Percentiles rank a stretch among this genome's conserved stretches.
Evolutionary conservation across 2,888 invertebrate genomes (phyloP).

Genomic region (Callosobruchus maculatus): DNA sequence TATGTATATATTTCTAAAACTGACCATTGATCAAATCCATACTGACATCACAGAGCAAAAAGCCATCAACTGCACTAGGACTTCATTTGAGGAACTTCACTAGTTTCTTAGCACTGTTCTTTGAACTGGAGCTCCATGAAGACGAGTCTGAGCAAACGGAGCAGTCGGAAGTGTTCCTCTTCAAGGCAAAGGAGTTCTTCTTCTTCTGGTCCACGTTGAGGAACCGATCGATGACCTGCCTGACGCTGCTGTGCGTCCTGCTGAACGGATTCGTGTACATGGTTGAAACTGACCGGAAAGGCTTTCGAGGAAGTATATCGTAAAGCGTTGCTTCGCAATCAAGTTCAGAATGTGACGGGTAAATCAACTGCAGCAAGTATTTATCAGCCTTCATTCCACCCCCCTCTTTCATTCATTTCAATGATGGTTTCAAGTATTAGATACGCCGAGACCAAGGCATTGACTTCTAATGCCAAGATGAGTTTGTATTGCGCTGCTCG

Average conservation of each 20-base stretch:
- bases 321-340: not conserved
- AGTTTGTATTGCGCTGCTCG: not conserved
- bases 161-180: slow-evolving; percentile 22
- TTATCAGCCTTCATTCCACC: not conserved
- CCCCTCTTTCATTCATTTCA: not conserved
- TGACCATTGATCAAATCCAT: not conserved
- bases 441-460: not conserved
- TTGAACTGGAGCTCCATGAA: slow-evolving; percentile 13
- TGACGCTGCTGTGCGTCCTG: slow-evolving; percentile 64
- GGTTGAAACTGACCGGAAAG: not conserved
- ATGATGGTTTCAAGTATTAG: not conserved
- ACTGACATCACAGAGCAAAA: not conserved
- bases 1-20: not conserved
- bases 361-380: not conserved
- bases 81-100: not conserved
- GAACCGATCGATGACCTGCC: slow-evolving; percentile 63
- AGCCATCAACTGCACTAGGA: not conserved
- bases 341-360: not conserved
- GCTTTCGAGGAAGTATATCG: not conserved
- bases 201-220: slow-evolving; percentile 48
- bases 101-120: slow-evolving; percentile 13
- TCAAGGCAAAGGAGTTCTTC: slow-evolving; percentile 13
- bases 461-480: not conserved
- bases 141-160: slow-evolving; percentile 19
- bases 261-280: slow-evolving; percentile 71